A percentile compares a stretch with the other conserved stretches of the same genome.
These are phyloP conservation scores for Spea multiplicata DNA, from an alignment of 2,113 vertebrate genomes.

Conservation along the genomic window DNA sequence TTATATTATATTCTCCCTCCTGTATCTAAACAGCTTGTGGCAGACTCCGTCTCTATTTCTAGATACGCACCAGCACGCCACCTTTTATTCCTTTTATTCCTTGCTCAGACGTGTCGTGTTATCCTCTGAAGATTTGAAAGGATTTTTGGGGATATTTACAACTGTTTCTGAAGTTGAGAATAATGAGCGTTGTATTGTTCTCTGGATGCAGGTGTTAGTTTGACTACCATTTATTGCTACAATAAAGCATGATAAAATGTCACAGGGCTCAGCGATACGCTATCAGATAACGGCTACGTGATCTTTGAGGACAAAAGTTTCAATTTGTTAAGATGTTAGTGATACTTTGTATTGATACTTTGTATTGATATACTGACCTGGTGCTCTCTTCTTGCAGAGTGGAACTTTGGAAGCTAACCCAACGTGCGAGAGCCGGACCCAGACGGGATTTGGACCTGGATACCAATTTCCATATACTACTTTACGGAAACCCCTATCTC, in stretches of 20 bases:
- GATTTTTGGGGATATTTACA: no score
- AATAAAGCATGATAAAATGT: no score
- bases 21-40: neutral
- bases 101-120: neutral
- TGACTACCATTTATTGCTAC: no score
- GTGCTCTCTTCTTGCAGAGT: slow-evolving; percentile 55
- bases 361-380: neutral
- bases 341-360: no score
- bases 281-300: no score
- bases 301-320: no score
- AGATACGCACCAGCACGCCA: neutral
- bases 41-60: neutral
- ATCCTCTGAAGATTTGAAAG: no score
- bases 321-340: no score
- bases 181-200: no score
- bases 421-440: slow-evolving; percentile 66
- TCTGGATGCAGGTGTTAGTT: no score
- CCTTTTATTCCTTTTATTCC: neutral
- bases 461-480: slow-evolving; percentile 73
- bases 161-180: no score
- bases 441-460: slow-evolving; percentile 51
- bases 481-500: slow-evolving; percentile 75
- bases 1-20: slow-evolving; percentile 12
- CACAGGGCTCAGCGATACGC: no score
- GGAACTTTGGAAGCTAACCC: slow-evolving; percentile 65